phyloP scores from a whole-genome alignment of 2,888 invertebrate species.

The Euclidia mi region DNA sequence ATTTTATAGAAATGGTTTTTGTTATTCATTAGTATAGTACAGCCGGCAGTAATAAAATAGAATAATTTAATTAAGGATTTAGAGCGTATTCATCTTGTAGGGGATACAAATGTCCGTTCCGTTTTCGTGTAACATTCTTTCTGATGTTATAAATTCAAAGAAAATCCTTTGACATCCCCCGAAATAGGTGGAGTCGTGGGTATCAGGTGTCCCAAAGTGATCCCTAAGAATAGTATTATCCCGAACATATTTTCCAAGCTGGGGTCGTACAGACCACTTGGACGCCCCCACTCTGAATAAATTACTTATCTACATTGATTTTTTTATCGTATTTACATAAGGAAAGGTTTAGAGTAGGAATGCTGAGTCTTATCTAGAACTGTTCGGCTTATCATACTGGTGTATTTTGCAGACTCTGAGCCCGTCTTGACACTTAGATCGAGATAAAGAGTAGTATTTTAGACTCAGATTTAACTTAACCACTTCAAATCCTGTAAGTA shows the following conservation, averaged over 20 bases:
- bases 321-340: conserved; percentile 68
- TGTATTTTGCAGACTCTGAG: conserved; percentile 30
- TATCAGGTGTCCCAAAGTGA: conserved; percentile 87
- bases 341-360: conserved; percentile 51
- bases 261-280: conserved; percentile 70
- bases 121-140: conserved; percentile 25
- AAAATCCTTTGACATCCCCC: conserved; percentile 67
- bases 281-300: conserved; percentile 83
- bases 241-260: conserved; percentile 80
- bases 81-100: conserved; percentile 26
- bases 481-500: conserved; percentile 36
- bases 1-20: conserved; percentile 44
- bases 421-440: conserved; percentile 28
- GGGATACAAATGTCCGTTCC: conserved; percentile 28
- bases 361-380: conserved; percentile 39
- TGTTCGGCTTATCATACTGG: conserved; percentile 39
- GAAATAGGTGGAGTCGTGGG: conserved; percentile 66
- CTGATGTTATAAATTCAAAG: conserved; percentile 65
- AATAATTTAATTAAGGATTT: conserved; percentile 49
- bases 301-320: conserved; percentile 77
- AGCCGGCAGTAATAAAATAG: conserved; percentile 44
- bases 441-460: conserved; percentile 37
- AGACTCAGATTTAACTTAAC: conserved; percentile 30
- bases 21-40: conserved; percentile 39
- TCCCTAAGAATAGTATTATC: conserved; percentile 83